Conservation (phyloP, 2,888 invertebrate species). For the Lasioglossum marginatum region DNA sequence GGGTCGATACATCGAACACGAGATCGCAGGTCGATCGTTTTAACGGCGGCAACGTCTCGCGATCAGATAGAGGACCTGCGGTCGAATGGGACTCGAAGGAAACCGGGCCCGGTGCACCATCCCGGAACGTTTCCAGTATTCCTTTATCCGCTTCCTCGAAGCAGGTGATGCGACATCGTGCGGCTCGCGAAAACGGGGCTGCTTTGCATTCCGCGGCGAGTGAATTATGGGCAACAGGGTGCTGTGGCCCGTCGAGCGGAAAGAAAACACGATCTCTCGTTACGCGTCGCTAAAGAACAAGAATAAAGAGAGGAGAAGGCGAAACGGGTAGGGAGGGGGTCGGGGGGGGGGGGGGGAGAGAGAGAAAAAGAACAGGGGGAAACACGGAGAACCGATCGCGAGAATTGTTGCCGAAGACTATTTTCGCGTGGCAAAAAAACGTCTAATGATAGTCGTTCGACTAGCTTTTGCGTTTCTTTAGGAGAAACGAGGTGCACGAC, state of each 20-base stretch:
- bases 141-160: slow-evolving; percentile 1
- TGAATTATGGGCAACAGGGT: slow-evolving; percentile 65
- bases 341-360: not conserved
- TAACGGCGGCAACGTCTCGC: not conserved
- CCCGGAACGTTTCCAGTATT: slow-evolving; percentile 2
- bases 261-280: slow-evolving; percentile 78
- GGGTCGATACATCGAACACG: not conserved
- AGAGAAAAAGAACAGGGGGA: not conserved
- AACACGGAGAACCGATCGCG: slow-evolving; percentile 5
- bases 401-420: not conserved
- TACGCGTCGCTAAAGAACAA: slow-evolving; percentile 74
- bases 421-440: not conserved
- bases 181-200: slow-evolving; percentile 42
- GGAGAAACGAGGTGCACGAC: not conserved
- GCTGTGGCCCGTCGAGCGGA: slow-evolving; percentile 68
- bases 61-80: not conserved
- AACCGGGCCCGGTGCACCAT: not conserved
- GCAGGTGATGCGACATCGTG: slow-evolving; percentile 45
- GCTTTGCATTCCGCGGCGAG: slow-evolving; percentile 67
- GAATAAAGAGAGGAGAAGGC: slow-evolving; percentile 42
- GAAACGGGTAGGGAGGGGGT: slow-evolving; percentile 11
- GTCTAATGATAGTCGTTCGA: not conserved
- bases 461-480: not conserved
- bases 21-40: not conserved
- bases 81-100: not conserved